Evolutionary conservation across 2,888 invertebrate species (phyloP), one percentile per base, ranked within the genome.

Genomic region (Thalpophila matura): DNA sequence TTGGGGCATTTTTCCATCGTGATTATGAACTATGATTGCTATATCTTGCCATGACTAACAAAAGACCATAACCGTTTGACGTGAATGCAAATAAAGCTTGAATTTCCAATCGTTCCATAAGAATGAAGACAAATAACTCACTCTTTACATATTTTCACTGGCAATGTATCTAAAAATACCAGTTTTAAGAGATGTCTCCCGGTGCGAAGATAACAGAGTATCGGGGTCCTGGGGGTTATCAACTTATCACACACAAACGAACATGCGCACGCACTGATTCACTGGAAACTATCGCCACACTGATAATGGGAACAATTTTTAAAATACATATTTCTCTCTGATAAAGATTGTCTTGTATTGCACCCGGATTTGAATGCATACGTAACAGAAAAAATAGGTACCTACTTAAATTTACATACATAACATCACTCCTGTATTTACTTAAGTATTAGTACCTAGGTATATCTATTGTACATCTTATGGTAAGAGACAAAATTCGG

Each of bases 221-320:
- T 24, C 16, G 54, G 35, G 80, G 62, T 50, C 62, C 69, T 33
- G 35, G 63, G 80, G 80, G n/a, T n/a, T n/a, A n/a, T n/a, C n/a
- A n/a, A n/a, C n/a, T 71, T 80, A 80, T 80, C 80, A 47, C 27
- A 16, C 45, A 66, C 63, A 65, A 66, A 64, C 61, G 58, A 54
- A 56, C 67, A 71, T 77, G 70, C 77, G 66, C 57, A 69, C 67
- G 47, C 71, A 64, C 49, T 76, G 76, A 73, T 77, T 67, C 66
- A 63, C 43, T 46, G 46, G 31, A 47, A 62, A 56, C 63, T 64
- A 73, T 66, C 65, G 60, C 33, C 7, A 33, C 47, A 38, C 55
- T 47, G 79, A 80, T 79, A 80, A 55, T 54, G 14, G 16, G 7
- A 43, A 42, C 54, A 49, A 38, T 61, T 77, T 79, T 57, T 7